Evolutionary conservation across 2,888 invertebrate genomes (phyloP).

Genomic region (Athalia cordata): DNA sequence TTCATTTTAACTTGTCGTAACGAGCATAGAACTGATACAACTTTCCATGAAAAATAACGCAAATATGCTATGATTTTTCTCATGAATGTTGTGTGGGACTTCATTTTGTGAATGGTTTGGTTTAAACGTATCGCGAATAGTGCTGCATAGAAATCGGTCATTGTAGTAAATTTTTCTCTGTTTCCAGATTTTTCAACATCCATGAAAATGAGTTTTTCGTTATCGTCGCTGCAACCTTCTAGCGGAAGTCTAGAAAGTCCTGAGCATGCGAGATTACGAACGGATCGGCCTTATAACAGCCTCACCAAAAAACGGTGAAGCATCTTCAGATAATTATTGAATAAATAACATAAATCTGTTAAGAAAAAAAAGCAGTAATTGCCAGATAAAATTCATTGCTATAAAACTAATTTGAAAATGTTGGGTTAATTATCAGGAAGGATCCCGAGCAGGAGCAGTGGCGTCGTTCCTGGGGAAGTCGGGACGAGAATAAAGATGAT

Average conservation of each 20-base stretch:
- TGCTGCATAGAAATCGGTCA: neutral
- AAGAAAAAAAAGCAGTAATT: neutral
- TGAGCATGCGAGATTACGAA: slow-evolving; percentile 71
- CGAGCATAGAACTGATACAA: neutral
- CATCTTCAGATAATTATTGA: neutral
- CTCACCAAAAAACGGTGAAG: slow-evolving; percentile 84
- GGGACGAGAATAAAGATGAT: slow-evolving; percentile 88
- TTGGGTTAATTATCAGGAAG: slow-evolving; percentile 74
- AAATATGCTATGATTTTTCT: too few species aligned
- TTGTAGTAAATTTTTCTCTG: slow-evolving; percentile 43
- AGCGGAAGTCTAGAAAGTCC: slow-evolving; percentile 75
- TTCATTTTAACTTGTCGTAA: neutral
- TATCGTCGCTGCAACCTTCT: slow-evolving; percentile 86
- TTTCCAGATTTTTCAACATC: slow-evolving; percentile 81
- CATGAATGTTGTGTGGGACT: too few species aligned
- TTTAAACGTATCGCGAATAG: neutral
- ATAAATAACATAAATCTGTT: neutral
- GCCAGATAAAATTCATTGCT: neutral
- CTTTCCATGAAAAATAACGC: neutral
- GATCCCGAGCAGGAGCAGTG: slow-evolving; percentile 82
- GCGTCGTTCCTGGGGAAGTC: slow-evolving; percentile 86
- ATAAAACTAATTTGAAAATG: neutral
- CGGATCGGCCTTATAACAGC: slow-evolving; percentile 88
- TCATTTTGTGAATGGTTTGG: neutral
- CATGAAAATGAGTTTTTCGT: slow-evolving; percentile 87